Conservation (phyloP, 2,797 vertebrate genomes). For the Cichlasoma orientale region DNA sequence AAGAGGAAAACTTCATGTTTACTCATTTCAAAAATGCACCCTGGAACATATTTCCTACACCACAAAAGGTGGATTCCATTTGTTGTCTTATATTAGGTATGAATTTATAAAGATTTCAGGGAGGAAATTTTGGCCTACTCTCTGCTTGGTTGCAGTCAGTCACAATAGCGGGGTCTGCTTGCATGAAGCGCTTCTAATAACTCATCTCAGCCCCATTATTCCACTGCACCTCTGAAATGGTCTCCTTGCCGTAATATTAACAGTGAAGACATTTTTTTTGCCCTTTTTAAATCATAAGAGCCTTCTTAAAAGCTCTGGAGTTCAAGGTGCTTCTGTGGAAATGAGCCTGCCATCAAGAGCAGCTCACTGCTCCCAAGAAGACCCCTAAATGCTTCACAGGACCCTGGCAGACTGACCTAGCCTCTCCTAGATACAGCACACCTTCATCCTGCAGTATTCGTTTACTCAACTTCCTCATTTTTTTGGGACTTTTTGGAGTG, state of each 20-base stretch:
- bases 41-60: conserved; percentile 16
- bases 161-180: background rate
- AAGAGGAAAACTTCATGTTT: conserved; percentile 12
- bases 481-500: background rate
- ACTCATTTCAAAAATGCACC: conserved; percentile 50
- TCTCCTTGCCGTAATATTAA: background rate
- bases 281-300: background rate
- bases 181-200: background rate
- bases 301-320: background rate
- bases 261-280: no score
- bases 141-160: conserved; percentile 1
- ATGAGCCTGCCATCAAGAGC: background rate
- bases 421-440: background rate
- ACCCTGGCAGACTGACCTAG: background rate
- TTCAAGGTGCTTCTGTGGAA: background rate
- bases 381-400: background rate
- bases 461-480: background rate
- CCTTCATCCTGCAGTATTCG: background rate
- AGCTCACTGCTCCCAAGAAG: background rate
- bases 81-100: conserved; percentile 7
- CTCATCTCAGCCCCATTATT: background rate
- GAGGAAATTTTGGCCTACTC: conserved; percentile 21
- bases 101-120: conserved; percentile 9
- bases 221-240: background rate
- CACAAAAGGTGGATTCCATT: conserved; percentile 10